phyloP scores from a whole-genome alignment of 2,113 vertebrate genomes.

The Ochotona princeps region DNA sequence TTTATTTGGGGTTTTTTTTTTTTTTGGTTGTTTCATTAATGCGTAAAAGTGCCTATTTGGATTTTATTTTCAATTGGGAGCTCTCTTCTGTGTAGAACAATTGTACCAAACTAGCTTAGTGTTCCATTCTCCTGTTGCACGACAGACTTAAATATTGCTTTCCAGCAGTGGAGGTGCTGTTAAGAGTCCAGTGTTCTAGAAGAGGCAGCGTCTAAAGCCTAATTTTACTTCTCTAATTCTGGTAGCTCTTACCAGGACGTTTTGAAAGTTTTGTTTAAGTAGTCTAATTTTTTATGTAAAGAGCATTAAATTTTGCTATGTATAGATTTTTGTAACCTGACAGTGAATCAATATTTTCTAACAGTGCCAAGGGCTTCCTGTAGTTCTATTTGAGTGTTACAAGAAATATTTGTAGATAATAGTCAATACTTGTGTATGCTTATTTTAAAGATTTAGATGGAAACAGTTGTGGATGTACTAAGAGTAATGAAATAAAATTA shows the following conservation, averaged over 20 bases:
- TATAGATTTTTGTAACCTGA: too few relatives aligned
- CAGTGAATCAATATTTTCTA: constrained; percentile 95
- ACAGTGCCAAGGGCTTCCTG: constrained; percentile 94
- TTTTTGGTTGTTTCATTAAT: constrained; percentile 80
- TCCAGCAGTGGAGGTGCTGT: constrained; percentile 94
- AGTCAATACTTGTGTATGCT: constrained; percentile 86
- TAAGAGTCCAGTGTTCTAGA: constrained; percentile 90
- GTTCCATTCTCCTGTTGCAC: constrained; percentile 93
- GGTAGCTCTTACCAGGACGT: constrained; percentile 87
- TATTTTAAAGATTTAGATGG: constrained; percentile 86
- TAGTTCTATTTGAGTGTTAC: constrained; percentile 92
- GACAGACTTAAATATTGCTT: constrained; percentile 88
- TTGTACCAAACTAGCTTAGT: constrained; percentile 89
- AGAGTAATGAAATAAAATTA: constrained; percentile 79
- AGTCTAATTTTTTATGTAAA: too few relatives aligned
- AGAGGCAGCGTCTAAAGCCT: constrained; percentile 92
- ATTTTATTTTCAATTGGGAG: constrained; percentile 81
- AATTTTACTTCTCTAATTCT: constrained; percentile 90
- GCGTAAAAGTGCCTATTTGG: constrained; percentile 84
- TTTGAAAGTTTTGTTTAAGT: constrained; percentile 81
- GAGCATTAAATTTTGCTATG: too few relatives aligned
- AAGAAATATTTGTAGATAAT: constrained; percentile 92
- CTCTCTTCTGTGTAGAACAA: constrained; percentile 88
- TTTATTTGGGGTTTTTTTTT: constrained; percentile 75
- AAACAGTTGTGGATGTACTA: constrained; percentile 78